These are phyloP conservation scores for Syngnathus typhle DNA, from an alignment of 2,113 vertebrate species.

Conservation along the genomic window DNA sequence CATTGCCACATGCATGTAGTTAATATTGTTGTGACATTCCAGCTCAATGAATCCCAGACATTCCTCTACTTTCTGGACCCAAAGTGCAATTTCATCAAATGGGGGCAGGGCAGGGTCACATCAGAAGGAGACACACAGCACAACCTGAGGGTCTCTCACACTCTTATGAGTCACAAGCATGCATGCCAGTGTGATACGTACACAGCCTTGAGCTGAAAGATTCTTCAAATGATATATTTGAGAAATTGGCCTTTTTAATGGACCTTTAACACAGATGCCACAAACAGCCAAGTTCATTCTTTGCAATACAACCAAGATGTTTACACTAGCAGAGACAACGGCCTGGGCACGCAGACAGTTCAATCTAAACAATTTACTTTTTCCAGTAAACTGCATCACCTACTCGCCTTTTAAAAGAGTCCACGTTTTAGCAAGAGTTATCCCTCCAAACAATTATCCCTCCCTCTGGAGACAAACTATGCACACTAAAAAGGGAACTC, in stretches of 20 bases:
- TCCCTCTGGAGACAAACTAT: neutral
- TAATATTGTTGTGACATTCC: conserved; percentile 56
- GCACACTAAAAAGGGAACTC: conserved; percentile 12
- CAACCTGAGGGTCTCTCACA: conserved; percentile 39
- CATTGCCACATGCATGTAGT: conserved; percentile 43
- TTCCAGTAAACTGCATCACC: neutral
- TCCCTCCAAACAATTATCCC: conserved; percentile 11
- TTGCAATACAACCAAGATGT: neutral
- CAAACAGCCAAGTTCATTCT: conserved; percentile 4
- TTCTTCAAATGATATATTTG: neutral
- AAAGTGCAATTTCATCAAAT: neutral
- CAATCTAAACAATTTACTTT: neutral
- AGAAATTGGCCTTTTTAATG: conserved; percentile 2
- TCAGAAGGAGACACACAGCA: conserved; percentile 14
- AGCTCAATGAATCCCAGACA: conserved; percentile 54
- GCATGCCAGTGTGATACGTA: conserved; percentile 45
- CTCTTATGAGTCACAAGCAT: neutral
- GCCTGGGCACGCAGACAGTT: neutral
- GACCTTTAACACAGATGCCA: neutral
- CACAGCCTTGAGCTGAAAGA: neutral
- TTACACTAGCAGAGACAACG: neutral
- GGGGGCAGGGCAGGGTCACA: neutral
- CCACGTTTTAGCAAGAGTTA: conserved; percentile 16
- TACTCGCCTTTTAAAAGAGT: neutral
- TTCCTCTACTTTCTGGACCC: conserved; percentile 15